Evolutionary conservation across 37 sponge, comb jelly and placozoan genomes (phyloP), one percentile per base, ranked within the genome.

Genomic region (Aplysina aerophoba): DNA sequence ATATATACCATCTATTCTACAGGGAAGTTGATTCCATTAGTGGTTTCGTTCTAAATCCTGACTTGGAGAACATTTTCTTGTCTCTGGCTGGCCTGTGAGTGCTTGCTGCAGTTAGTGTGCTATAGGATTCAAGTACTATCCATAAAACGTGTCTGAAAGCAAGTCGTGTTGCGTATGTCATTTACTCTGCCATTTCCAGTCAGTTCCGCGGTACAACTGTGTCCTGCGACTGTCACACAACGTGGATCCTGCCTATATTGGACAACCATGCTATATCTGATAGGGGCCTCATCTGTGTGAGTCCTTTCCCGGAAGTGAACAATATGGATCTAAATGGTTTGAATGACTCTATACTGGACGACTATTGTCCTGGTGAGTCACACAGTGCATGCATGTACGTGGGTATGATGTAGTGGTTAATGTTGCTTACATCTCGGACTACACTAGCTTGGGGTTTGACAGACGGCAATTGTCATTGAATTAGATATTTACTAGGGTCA

Each of bases 201-300:
- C 37, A 54, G 78, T 19, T 44, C 15, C 4, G 39, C 44, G 14
- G 21, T 15, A 36, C 44, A 22, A 20, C 54, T 17, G 78, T 75
- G 44, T 54, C 16, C 4, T 75, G 78, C 41, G 78, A 75, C 54
- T 75, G 78, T 41, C 78, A 36, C 25, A 41, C 41, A 3, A 31
- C 40, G 0, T 75, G 78, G 78, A 39, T 75, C 24, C 37, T 19
- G 78, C 44, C 44, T 8, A 75, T 75, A 75, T 24, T 75, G 53
- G 53, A 50, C 20, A 36, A 24, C 11, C 41, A 24, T 22, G 3
- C 8, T 11, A 44, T 44, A 44, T 44, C 8, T 44, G 50, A 44
- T 44, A 44, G 6, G 50, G 37, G 2, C 16, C 25, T 75, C 14
- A 75, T 14, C 16, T 75, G 78, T 36, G 16, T 8, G 21, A 75